Percentiles rank a stretch among this genome's conserved stretches.
Conservation (phyloP, 1,140 invertebrate genomes). For the Maniola jurtina region DNA sequence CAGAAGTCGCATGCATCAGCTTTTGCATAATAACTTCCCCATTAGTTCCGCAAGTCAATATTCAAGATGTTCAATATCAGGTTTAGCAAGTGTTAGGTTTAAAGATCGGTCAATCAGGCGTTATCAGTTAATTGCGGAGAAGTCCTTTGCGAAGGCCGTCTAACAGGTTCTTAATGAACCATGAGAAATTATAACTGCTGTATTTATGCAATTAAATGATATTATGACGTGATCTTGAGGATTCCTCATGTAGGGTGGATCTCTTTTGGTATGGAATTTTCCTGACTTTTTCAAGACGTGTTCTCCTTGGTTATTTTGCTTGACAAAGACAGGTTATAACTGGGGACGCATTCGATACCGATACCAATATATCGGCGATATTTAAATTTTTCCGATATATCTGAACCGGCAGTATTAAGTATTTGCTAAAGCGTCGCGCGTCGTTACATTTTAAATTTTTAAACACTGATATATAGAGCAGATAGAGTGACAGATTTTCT, state of each 20-base stretch:
- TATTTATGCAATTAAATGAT: not conserved
- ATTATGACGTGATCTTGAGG: slow-evolving; percentile 1
- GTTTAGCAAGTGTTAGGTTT: not conserved
- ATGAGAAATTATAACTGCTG: slow-evolving; percentile 19
- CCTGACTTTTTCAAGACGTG: not conserved
- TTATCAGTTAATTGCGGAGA: slow-evolving; percentile 13
- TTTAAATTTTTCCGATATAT: no score
- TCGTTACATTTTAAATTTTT: no score
- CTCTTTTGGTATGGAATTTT: not conserved
- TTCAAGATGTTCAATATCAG: slow-evolving; percentile 1
- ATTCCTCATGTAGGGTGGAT: not conserved
- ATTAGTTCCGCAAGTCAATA: not conserved
- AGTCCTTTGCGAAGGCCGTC: slow-evolving; percentile 34
- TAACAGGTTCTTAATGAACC: slow-evolving; percentile 33
- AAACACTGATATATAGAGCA: no score
- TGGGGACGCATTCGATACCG: no score
- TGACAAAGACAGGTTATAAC: no score
- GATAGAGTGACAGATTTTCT: no score
- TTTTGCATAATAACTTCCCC: not conserved
- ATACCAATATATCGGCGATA: no score
- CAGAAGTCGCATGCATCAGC: no score
- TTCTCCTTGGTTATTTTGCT: no score
- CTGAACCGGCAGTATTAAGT: no score
- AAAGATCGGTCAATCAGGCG: slow-evolving; percentile 10
- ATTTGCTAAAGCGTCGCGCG: no score